A percentile compares a stretch with the other conserved stretches of the same genome.
phyloP scores from a whole-genome alignment of 2,888 invertebrate species.

The Rhamphomyia laevipes region DNA sequence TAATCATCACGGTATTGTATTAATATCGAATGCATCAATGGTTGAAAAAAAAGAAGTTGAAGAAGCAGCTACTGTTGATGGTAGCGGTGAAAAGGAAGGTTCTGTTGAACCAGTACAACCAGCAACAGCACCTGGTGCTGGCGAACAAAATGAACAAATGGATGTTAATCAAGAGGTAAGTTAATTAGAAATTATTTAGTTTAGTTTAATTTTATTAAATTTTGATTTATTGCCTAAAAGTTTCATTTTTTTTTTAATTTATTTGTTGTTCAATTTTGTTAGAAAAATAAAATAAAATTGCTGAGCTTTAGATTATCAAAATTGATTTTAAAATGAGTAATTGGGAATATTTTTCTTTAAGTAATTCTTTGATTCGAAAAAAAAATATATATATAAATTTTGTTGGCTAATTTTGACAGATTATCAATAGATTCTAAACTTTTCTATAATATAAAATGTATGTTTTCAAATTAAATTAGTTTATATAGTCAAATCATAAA shows the following conservation, averaged over 20 bases:
- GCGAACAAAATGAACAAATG: conserved; percentile 37
- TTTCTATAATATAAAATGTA: too few relatives aligned
- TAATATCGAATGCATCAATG: conserved; percentile 73
- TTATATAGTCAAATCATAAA: too few relatives aligned
- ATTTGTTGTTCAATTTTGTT: background rate
- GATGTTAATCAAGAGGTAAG: conserved; percentile 43
- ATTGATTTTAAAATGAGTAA: too few relatives aligned
- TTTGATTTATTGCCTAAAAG: background rate
- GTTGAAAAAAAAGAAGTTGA: conserved; percentile 57
- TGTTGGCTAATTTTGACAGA: too few relatives aligned
- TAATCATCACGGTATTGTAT: conserved; percentile 86
- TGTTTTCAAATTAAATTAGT: too few relatives aligned
- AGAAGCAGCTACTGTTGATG: conserved; percentile 23
- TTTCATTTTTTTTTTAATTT: background rate
- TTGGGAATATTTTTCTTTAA: too few relatives aligned
- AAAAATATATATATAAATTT: too few relatives aligned
- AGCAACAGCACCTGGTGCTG: conserved; percentile 29
- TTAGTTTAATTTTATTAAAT: background rate
- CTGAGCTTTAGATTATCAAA: too few relatives aligned
- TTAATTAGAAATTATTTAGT: conserved; percentile 3
- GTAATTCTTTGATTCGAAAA: too few relatives aligned
- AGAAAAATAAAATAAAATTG: background rate
- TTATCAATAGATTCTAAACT: too few relatives aligned
- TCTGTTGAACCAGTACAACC: conserved; percentile 16
- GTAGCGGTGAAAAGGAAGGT: conserved; percentile 13